Evolutionary conservation across 2,888 invertebrate species (phyloP), one percentile per base, ranked within the genome.

Genomic region (Abrostola triplasia): DNA sequence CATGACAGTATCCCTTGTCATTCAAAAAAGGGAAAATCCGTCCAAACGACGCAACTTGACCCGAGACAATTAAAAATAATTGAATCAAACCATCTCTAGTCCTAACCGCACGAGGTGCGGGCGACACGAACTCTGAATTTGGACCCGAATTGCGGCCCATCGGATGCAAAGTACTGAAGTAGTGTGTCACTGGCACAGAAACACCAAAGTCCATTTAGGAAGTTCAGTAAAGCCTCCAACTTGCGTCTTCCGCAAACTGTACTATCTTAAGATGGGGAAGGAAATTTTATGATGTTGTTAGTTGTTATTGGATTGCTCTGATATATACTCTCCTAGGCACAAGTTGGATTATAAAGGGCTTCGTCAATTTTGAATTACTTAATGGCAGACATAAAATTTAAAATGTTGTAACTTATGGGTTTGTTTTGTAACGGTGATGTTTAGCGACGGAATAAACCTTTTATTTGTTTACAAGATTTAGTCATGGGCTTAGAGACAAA

Each of bases 31-130:
- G 11, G 11, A 13, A 12, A 36, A 44, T 59, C 37, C 37, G 41
- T 44, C 35, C 44, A 13, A 47, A 24, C 57, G 53, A 64, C 63
- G 50, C 51, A 55, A 57, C 50, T 60, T 37, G 11, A 48, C 36
- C 41, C 52, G 50, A 63, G 57, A 60, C 60, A 69, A 72, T 73
- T 72, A 64, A 73, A 73, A 72, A 69, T 72, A 73, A 72, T 72
- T 71, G 73, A 60, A 64, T 64, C 13, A 69, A 69, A 68, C 64
- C 57, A 51, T 54, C 51, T 35, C 54, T 60, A 64, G 64, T 54
- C 57, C 54, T 51, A 42, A 68, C 36, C 44, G 44, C 44, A 47
- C 53, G 58, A 49, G 64, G 56, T 57, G 12, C 44, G 50, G 44
- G 57, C 60, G 59, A 59, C 55, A 59, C 36, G 51, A 58, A 58